phyloP scores from a whole-genome alignment of 2,888 invertebrate genomes.

The Rotaria macrura region DNA sequence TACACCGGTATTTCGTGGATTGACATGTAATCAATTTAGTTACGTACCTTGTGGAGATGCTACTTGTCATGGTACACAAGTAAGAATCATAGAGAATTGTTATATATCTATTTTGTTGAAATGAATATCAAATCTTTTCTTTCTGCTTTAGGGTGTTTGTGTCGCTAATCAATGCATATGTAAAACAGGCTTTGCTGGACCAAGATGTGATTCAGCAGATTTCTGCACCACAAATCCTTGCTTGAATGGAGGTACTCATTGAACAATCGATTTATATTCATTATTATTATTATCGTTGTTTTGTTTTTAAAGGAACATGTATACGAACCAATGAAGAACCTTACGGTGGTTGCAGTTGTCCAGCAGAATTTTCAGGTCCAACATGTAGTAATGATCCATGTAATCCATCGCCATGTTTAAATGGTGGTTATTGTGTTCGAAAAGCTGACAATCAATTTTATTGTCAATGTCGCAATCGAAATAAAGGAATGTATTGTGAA shows the following conservation, averaged over 20 bases:
- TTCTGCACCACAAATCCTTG: background rate
- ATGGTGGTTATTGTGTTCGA: conserved; percentile 6
- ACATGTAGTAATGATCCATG: conserved; percentile 19
- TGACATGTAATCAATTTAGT: conserved; percentile 17
- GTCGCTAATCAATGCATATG: background rate
- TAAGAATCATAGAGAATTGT: background rate
- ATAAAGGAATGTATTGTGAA: conserved; percentile 18
- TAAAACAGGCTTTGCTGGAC: background rate
- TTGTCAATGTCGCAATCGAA: conserved; percentile 15
- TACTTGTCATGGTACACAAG: conserved; percentile 12
- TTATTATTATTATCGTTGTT: no score
- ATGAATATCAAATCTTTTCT: background rate
- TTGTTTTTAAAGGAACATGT: background rate
- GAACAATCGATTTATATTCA: no score
- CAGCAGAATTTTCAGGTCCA: background rate
- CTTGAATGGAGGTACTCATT: background rate
- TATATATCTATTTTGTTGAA: no score
- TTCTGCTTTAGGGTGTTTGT: background rate
- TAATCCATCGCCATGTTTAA: background rate
- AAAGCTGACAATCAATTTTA: conserved; percentile 13
- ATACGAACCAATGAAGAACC: conserved; percentile 10
- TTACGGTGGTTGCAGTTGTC: conserved; percentile 16
- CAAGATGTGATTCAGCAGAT: conserved; percentile 12
- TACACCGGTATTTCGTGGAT: conserved; percentile 17
- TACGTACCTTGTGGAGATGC: conserved; percentile 7